Percentiles rank a stretch among this genome's conserved stretches.
These are phyloP conservation scores for Potamilus streckersoni DNA, from an alignment of 1,140 invertebrate genomes.

Conservation along the genomic window DNA sequence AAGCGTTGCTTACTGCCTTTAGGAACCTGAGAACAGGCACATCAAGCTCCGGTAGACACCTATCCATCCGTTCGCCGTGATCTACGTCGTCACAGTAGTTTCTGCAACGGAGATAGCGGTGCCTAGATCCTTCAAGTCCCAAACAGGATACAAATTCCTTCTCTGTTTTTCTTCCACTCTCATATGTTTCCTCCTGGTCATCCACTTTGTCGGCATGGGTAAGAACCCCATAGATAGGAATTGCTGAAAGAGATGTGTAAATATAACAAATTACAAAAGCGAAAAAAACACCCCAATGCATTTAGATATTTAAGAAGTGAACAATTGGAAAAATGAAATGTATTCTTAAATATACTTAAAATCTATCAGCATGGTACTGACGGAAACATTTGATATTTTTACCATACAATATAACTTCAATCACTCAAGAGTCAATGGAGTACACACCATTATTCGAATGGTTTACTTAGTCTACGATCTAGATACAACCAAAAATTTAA, in stretches of 20 bases:
- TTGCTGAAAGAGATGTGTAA: conserved; percentile 3
- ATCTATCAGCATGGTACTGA: too few species aligned
- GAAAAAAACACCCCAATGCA: too few species aligned
- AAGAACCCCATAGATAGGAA: conserved; percentile 19
- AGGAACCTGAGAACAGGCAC: conserved; percentile 15
- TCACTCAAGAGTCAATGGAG: too few species aligned
- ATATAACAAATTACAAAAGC: too few species aligned
- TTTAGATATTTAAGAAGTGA: too few species aligned
- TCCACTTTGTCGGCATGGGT: conserved; percentile 17
- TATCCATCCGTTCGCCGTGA: background rate
- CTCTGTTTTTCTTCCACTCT: background rate
- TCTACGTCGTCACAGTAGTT: conserved; percentile 26
- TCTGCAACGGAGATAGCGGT: conserved; percentile 18
- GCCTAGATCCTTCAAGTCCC: conserved; percentile 5
- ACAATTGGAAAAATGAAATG: too few species aligned
- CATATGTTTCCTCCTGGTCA: background rate
- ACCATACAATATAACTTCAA: too few species aligned
- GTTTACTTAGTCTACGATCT: too few species aligned
- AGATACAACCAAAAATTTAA: too few species aligned
- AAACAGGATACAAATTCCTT: conserved; percentile 3
- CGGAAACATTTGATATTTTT: too few species aligned
- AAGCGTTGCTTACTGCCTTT: background rate
- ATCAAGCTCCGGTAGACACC: conserved; percentile 1
- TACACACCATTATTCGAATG: too few species aligned
- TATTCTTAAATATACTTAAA: too few species aligned